Evolutionary conservation across 2,888 invertebrate genomes (phyloP), one percentile per base, ranked within the genome.

Genomic region (Melipona bicolor): DNA sequence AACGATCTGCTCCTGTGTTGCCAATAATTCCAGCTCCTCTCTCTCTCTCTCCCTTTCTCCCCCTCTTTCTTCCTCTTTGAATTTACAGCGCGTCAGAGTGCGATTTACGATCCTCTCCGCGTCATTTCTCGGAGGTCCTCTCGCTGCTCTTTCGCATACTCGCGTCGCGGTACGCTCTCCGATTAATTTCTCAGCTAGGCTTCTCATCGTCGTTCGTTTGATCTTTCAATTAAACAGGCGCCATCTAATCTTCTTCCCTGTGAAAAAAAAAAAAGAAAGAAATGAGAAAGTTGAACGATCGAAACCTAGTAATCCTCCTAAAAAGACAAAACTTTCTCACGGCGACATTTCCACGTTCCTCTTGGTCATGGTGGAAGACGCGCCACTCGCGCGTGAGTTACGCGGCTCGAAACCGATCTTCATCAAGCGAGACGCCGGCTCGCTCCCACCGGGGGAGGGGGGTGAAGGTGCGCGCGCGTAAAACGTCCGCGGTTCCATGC

Each of bases 351-450:
- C n/a, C n/a, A 49, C 17, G 43, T 43, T 65, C 43, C 4, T 62
- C 62, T 6, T 24, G 17, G 19, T 61, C 61, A 17, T 6, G 15
- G 36, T 19, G 19, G 49, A 52, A 21, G 43, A 43, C 43, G 0
- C 43, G 43, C 9, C 43, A 9, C 43, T 43, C 77, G 24, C 81
- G 36, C 50, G 80, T 80, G 85, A 88, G 85, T 88, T 83, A 88
- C 89, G 84, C 78, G 81, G 78, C 87, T 82, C 82, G 84, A 87
- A 82, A 87, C 85, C 77, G 85, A 89, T 88, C 89, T 89, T 89
- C 89, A 88, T 89, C 89, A 85, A 81, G 77, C 85, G 81, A 68
- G 83, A 79, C 43, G 82, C 64, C 56, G 32, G 75, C 68, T 43
- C 59, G 80, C 61, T 69, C 78, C 77, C 79, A 72, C 80, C 79